A percentile compares a stretch with the other conserved stretches of the same genome.
phyloP scores from a whole-genome alignment of 53 echinoderm and acorn worm genomes.

The Henricia sp. region DNA sequence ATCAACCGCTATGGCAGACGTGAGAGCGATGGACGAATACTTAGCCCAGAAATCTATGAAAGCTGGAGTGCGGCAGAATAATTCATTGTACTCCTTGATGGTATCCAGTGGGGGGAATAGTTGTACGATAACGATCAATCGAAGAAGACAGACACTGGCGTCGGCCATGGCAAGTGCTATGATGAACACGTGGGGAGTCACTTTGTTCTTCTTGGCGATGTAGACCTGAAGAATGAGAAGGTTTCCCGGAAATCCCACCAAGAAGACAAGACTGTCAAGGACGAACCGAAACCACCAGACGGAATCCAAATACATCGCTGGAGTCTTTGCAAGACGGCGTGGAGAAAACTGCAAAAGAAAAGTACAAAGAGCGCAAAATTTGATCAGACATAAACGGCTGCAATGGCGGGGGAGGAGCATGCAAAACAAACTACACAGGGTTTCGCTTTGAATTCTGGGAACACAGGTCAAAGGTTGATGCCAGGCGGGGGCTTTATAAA shows the following conservation, averaged over 20 bases:
- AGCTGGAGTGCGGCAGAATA: constrained; percentile 1
- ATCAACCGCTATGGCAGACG: constrained; percentile 23
- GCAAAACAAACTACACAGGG: too few species aligned
- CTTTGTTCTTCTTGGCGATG: constrained; percentile 1
- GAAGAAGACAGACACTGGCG: constrained; percentile 4
- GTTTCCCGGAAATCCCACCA: constrained; percentile 30
- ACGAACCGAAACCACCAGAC: constrained; percentile 26
- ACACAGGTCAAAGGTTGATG: too few species aligned
- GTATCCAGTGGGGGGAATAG: constrained; percentile 3
- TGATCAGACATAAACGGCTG: too few species aligned
- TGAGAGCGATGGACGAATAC: not conserved
- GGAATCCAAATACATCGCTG: not conserved
- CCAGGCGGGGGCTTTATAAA: too few species aligned
- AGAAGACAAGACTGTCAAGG: not conserved
- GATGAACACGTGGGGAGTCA: constrained; percentile 27
- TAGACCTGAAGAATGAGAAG: constrained; percentile 16
- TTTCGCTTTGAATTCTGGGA: too few species aligned
- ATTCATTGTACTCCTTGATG: not conserved
- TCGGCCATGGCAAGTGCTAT: constrained; percentile 34
- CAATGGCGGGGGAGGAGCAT: too few species aligned
- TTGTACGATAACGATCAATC: not conserved
- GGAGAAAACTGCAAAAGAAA: too few species aligned
- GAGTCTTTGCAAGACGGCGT: too few species aligned
- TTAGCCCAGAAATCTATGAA: not conserved
- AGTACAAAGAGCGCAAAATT: too few species aligned